A percentile compares a stretch with the other conserved stretches of the same genome.
These are phyloP conservation scores for Noctuana brunneofusca DNA, from an alignment of 2,888 invertebrate species.

Conservation along the genomic window DNA sequence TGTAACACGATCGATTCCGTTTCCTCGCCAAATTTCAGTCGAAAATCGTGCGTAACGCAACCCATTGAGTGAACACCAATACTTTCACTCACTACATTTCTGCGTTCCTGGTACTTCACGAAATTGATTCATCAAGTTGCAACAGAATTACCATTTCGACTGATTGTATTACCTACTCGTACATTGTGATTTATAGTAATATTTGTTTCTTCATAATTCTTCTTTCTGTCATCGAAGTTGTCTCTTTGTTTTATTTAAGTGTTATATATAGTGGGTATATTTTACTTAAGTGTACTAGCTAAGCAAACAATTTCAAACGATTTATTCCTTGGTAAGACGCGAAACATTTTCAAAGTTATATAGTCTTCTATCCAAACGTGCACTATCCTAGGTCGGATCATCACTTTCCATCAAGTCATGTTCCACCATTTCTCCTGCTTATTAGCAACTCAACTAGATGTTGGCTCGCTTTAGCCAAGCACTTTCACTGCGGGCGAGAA, in stretches of 20 bases:
- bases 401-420: constrained; percentile 46
- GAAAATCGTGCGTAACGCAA: constrained; percentile 40
- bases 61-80: constrained; percentile 34
- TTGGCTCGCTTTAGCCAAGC: constrained; percentile 50
- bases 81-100: constrained; percentile 67
- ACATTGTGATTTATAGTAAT: no score
- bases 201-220: no score
- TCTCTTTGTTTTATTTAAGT: not conserved
- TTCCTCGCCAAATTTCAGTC: constrained; percentile 30
- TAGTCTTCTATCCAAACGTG: constrained; percentile 8
- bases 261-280: no score
- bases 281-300: no score
- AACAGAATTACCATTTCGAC: not conserved
- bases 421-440: constrained; percentile 60
- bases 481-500: constrained; percentile 51
- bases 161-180: no score
- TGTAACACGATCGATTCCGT: constrained; percentile 27
- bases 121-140: constrained; percentile 20
- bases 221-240: not conserved
- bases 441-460: constrained; percentile 56
- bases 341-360: constrained; percentile 1
- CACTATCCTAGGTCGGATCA: constrained; percentile 28
- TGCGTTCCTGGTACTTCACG: constrained; percentile 42
- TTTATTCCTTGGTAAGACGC: not conserved
- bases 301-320: no score